Percentiles rank a stretch among this genome's conserved stretches.
Evolutionary conservation across 2,113 vertebrate species (phyloP).

Genomic region (Pangasianodon gigas): DNA sequence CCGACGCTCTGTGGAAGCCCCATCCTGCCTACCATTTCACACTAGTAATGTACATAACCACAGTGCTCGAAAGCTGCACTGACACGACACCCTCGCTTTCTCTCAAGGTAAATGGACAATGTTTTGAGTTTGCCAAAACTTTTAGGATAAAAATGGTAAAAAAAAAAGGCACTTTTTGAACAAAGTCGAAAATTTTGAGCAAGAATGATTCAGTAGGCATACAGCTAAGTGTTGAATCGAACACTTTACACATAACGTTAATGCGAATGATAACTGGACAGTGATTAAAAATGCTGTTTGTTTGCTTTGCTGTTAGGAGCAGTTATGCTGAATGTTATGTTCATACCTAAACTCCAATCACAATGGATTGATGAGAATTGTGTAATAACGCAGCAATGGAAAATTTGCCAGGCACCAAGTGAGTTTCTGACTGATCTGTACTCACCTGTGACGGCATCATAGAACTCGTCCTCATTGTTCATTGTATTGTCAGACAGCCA

Average conservation of each 20-base stretch:
- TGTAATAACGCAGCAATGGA: background rate
- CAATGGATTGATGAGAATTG: background rate
- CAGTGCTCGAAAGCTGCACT: background rate
- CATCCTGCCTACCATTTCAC: background rate
- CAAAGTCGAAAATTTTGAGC: no score
- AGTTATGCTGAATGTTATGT: background rate
- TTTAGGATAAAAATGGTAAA: background rate
- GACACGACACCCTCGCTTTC: background rate
- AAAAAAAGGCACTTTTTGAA: no score
- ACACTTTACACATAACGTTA: background rate
- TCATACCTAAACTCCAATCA: background rate
- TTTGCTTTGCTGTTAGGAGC: background rate
- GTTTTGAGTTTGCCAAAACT: background rate
- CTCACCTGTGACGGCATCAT: constrained; percentile 93
- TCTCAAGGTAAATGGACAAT: background rate
- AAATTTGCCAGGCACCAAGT: background rate
- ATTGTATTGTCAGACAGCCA: constrained; percentile 73
- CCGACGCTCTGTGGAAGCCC: background rate
- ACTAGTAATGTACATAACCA: background rate
- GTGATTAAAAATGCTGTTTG: background rate
- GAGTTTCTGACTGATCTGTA: background rate
- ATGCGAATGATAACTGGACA: background rate
- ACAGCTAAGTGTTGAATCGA: background rate
- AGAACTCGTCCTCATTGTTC: constrained; percentile 97
- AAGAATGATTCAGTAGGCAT: background rate